Evolutionary conservation across 2,797 vertebrate genomes (phyloP), one percentile per base, ranked within the genome.

Genomic region (Argentina silus): DNA sequence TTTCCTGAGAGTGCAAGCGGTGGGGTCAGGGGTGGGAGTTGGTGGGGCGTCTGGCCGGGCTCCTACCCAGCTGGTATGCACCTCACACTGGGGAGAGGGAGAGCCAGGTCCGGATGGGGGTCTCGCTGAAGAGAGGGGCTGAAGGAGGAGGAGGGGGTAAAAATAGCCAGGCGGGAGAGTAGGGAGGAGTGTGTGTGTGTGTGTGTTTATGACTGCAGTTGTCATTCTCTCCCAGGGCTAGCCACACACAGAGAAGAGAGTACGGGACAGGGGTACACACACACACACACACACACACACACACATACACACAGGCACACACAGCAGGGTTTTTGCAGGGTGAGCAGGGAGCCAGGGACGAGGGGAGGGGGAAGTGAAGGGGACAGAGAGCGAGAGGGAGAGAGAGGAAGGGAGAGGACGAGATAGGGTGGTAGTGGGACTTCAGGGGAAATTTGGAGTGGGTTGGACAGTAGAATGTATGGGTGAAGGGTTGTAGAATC

Each of bases 121-220:
- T 72, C 75, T 69, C 65, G 70, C 59, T 64, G 47, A 69, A 68
- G 59, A 79, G 65, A 73, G 43, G 63, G 70, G 73, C 79, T 79
- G 61, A 19, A 76, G 53, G 36, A 62, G 65, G 59, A 15, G n/a
- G 15, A 47, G 45, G 70, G 51, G 70, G 59, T 89, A 92, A 91
- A 91, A 93, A 91, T 92, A 93, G 86, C 83, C 62, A 80, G 70
- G 72, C 23, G 8, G 75, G 76, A 83, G 77, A 77, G 47, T n/a
- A n/a, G n/a, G n/a, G n/a, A n/a, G n/a, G n/a, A n/a, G n/a, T n/a
- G n/a, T n/a, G n/a, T n/a, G n/a, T n/a, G 73, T 71, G 69, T 70
- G 69, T 50, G 59, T 69, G n/a, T 74, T 88, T 89, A 88, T 76
- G 75, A 72, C 76, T 65, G 59, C 87, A 89, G 89, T 91, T 90